These are phyloP conservation scores for Phania funesta DNA, from an alignment of 2,888 invertebrate species.

Conservation along the genomic window DNA sequence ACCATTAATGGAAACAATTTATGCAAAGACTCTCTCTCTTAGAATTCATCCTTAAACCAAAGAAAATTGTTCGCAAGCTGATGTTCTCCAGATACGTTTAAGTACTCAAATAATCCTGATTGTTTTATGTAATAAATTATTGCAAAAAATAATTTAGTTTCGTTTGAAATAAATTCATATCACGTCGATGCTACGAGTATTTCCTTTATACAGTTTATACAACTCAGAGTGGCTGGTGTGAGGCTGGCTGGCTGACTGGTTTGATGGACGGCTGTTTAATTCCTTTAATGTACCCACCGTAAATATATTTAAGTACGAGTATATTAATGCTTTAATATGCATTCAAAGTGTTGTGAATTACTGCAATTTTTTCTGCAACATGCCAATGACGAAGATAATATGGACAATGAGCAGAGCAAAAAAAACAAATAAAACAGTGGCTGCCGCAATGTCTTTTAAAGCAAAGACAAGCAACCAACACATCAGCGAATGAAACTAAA, in stretches of 20 bases:
- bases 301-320: constrained; percentile 6
- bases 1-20: too few relatives aligned
- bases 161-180: too few relatives aligned
- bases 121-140: too few relatives aligned
- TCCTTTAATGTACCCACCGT: not conserved
- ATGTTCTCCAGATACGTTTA: too few relatives aligned
- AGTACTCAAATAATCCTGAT: too few relatives aligned
- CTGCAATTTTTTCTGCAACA: constrained; percentile 73
- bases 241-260: not conserved
- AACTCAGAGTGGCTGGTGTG: not conserved
- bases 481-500: not conserved
- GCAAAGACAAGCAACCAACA: constrained; percentile 12
- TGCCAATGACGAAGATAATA: constrained; percentile 42
- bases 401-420: constrained; percentile 26
- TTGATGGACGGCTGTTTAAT: not conserved
- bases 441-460: constrained; percentile 41
- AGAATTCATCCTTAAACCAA: too few relatives aligned
- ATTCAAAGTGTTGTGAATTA: constrained; percentile 79
- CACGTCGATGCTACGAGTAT: too few relatives aligned
- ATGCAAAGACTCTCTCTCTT: too few relatives aligned
- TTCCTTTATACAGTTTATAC: too few relatives aligned
- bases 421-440: constrained; percentile 6
- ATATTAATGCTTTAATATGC: constrained; percentile 75
- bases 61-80: too few relatives aligned
- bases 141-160: too few relatives aligned